Evolutionary conservation across 2,888 invertebrate species (phyloP), one percentile per base, ranked within the genome.

Genomic region (Drosophila hamatofila): DNA sequence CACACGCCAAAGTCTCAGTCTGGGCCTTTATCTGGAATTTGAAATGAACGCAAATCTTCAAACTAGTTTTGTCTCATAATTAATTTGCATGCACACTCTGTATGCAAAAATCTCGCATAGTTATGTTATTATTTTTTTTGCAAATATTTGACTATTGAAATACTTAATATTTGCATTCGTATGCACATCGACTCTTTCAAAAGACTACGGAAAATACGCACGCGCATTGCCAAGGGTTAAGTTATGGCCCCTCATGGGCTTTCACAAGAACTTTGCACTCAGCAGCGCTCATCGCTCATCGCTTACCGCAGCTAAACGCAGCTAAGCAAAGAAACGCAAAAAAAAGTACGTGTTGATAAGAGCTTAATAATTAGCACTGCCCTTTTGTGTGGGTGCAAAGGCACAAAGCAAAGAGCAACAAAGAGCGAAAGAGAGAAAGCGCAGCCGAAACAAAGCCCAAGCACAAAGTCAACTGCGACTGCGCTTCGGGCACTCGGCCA

Each of bases 341-440:
- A 48, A n/a, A 39, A 30, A 54, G 52, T 30, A 21, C 42, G 23
- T 56, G 56, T 60, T 37, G 44, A 54, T 55, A 60, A 59, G 37
- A 42, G 41, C 33, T 44, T 44, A 48, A 66, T 71, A 81, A 78
- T 81, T 76, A 65, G 27, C 75, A 57, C 52, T 69, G 72, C 72
- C 64, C 75, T 78, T 73, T 73, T 69, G 59, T 42, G 78, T 81
- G 75, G 72, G 82, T 86, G 81, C 75, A 75, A 83, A 77, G 61
- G 72, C 72, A 55, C n/a, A 49, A 9, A 23, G 21, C 25, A 27
- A 25, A 58, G 55, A 41, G 51, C 27, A 21, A n/a, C 6, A 11
- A 18, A 37, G 58, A 64, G 33, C 21, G 48, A 73, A 54, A 39
- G 42, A 21, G 27, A 46, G 44, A 30, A 42, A 39, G 41, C 57